phyloP scores from a whole-genome alignment of 2,113 vertebrate genomes.

The Zootoca vivipara region DNA sequence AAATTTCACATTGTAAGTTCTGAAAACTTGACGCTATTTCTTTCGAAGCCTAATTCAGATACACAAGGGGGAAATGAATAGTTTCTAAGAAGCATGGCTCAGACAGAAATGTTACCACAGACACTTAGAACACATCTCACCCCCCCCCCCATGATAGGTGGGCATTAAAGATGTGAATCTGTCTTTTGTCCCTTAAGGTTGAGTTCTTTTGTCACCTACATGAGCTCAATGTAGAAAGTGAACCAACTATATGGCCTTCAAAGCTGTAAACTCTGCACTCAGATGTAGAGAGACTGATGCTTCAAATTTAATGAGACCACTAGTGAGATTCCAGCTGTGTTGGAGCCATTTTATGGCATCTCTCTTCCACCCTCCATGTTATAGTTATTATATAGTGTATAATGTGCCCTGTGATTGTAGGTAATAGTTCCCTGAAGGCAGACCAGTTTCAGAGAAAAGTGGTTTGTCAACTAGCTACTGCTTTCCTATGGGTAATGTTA shows the following conservation, averaged over 20 bases:
- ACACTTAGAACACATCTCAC: neutral
- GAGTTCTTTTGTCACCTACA: neutral
- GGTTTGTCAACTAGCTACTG: neutral
- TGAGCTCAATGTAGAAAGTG: neutral
- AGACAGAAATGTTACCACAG: neutral
- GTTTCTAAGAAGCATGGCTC: neutral
- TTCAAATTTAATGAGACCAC: neutral
- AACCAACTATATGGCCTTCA: accelerated
- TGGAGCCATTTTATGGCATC: neutral
- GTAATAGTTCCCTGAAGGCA: neutral
- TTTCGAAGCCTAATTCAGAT: neutral
- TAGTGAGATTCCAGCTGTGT: neutral
- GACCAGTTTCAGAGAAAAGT: neutral
- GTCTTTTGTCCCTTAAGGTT: accelerated
- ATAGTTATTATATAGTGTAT: neutral
- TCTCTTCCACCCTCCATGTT: neutral
- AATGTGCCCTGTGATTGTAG: neutral
- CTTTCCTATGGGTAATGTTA: neutral
- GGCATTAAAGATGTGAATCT: neutral
- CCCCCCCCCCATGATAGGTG: neutral
- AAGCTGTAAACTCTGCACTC: neutral
- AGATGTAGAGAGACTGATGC: neutral
- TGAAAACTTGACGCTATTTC: neutral
- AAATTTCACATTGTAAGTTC: neutral
- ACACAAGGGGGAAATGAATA: neutral